Percentiles rank a stretch among this genome's conserved stretches.
Conservation (phyloP, 2,113 vertebrate genomes). For the Pampusana beccarii region DNA sequence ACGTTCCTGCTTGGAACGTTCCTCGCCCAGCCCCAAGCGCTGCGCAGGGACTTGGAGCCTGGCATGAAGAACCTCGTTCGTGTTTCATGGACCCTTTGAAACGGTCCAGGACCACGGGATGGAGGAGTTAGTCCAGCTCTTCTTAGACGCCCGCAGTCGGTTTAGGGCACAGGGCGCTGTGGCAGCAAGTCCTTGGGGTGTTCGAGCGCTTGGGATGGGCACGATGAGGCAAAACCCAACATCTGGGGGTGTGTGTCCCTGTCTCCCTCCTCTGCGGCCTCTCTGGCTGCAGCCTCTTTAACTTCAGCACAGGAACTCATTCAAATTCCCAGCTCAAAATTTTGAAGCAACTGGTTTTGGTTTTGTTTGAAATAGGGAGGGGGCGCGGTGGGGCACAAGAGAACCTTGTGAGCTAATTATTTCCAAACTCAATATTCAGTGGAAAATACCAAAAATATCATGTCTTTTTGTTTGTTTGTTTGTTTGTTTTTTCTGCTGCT, state of each 20-base stretch:
- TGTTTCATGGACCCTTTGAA: neutral
- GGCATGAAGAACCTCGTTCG: neutral
- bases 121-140: neutral
- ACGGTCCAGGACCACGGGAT: neutral
- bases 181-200: neutral
- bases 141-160: neutral
- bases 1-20: neutral
- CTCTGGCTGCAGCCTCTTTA: neutral
- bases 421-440: neutral
- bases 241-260: neutral
- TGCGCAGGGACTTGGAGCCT: fast-evolving
- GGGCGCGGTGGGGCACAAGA: fast-evolving
- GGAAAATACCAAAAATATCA: neutral
- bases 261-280: neutral
- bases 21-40: neutral
- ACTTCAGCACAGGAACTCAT: neutral
- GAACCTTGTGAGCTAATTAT: neutral
- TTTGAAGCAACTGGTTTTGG: neutral
- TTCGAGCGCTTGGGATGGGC: fast-evolving
- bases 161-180: neutral
- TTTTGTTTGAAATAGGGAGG: neutral
- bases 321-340: neutral
- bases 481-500: neutral
- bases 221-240: fast-evolving
- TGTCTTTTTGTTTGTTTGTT: neutral